A percentile compares a stretch with the other conserved stretches of the same genome.
Conservation (phyloP, 2,888 invertebrate genomes). For the Dorcus hopei region DNA sequence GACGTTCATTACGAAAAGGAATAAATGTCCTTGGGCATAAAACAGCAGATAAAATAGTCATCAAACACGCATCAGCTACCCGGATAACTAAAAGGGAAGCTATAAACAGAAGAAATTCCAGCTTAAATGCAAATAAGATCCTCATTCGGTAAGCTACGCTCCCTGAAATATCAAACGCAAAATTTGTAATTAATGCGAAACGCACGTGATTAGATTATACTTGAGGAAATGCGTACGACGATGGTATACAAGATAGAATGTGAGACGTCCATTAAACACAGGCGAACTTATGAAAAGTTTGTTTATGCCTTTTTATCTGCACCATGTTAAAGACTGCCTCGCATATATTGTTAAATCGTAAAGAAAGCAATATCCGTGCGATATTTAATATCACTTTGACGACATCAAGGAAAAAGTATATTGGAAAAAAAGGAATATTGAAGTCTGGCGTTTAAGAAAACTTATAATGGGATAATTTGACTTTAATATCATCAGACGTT, state of each 20-base stretch:
- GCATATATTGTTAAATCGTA: constrained; percentile 4
- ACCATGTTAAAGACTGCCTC: not conserved
- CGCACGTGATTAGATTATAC: constrained; percentile 35
- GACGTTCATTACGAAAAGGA: too few relatives aligned
- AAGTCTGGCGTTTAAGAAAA: too few relatives aligned
- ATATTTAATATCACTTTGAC: constrained; percentile 20
- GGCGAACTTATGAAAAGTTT: not conserved
- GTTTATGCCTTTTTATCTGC: not conserved
- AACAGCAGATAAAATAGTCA: constrained; percentile 22
- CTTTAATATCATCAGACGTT: too few relatives aligned
- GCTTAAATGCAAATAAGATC: constrained; percentile 28
- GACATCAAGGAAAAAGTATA: constrained; percentile 8
- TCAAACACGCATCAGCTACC: constrained; percentile 34
- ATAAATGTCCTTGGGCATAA: not conserved
- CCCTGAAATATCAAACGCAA: constrained; percentile 11
- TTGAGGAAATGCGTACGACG: constrained; percentile 22
- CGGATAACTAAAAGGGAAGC: constrained; percentile 31
- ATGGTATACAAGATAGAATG: not conserved
- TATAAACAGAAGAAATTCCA: constrained; percentile 25
- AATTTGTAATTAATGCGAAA: constrained; percentile 33
- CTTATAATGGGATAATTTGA: too few relatives aligned
- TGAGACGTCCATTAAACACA: not conserved
- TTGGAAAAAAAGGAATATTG: constrained; percentile 6
- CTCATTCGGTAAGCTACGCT: constrained; percentile 5
- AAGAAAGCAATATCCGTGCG: constrained; percentile 17